Percentiles rank a stretch among this genome's conserved stretches.
Evolutionary conservation across 2,113 vertebrate species (phyloP).

Genomic region (Pygathrix nemaeus): DNA sequence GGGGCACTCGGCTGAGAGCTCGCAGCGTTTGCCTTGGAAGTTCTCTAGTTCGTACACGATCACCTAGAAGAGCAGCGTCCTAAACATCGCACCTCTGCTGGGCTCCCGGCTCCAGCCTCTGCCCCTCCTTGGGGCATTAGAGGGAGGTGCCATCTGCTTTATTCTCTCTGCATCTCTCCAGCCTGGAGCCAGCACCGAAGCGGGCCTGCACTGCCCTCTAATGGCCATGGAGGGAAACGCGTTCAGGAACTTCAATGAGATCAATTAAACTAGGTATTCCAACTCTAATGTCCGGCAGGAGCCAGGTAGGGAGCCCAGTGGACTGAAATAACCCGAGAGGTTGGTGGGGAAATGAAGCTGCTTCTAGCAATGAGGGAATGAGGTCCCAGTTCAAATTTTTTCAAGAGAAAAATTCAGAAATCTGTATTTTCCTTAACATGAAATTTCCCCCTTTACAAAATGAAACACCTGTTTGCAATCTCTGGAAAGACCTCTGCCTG

Average conservation of each 20-base stretch:
- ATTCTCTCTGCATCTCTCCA: fast-evolving
- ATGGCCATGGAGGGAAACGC: not conserved
- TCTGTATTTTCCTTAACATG: not conserved
- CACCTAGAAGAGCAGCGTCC: slow-evolving; percentile 71
- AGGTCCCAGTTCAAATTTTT: not conserved
- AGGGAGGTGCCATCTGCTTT: not conserved
- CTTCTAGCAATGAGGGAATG: not conserved
- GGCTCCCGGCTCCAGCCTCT: not conserved
- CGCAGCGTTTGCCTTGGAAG: slow-evolving; percentile 89
- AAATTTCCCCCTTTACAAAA: not conserved
- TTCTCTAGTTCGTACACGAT: slow-evolving; percentile 89
- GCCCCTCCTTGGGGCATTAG: not conserved
- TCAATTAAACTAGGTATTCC: not conserved
- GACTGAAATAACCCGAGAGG: not conserved
- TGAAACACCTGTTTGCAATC: too few species aligned
- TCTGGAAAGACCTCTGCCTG: not conserved
- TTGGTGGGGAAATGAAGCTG: not conserved
- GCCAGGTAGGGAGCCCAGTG: fast-evolving
- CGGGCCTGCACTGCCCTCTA: not conserved
- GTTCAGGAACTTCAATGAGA: not conserved
- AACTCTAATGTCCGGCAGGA: too few species aligned
- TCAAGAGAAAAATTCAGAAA: not conserved
- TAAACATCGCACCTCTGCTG: fast-evolving
- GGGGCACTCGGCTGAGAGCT: slow-evolving; percentile 90
- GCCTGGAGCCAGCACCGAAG: not conserved